A percentile compares a stretch with the other conserved stretches of the same genome.
Conservation (phyloP, 2,113 vertebrate genomes). For the Vireo altiloquus region DNA sequence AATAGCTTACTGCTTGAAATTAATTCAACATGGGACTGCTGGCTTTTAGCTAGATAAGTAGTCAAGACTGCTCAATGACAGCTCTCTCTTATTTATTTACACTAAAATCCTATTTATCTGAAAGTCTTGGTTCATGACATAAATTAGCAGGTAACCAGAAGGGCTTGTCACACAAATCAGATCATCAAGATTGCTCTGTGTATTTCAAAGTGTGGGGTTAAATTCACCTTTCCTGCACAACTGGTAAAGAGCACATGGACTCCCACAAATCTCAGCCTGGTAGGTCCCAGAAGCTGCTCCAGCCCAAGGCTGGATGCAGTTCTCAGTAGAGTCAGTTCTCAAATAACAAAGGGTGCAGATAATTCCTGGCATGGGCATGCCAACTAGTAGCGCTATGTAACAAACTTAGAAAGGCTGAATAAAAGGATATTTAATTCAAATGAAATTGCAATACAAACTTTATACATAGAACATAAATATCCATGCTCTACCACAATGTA, state of each 20-base stretch:
- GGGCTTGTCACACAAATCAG: neutral
- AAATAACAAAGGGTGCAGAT: neutral
- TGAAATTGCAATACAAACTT: neutral
- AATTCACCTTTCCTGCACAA: neutral
- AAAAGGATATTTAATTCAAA: neutral
- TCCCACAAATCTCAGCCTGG: neutral
- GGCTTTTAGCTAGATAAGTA: neutral
- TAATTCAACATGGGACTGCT: neutral
- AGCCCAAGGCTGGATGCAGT: neutral
- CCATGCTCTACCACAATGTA: neutral
- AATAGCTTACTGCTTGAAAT: slow-evolving; percentile 13
- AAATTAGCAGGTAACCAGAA: neutral
- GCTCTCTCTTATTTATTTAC: slow-evolving; percentile 15
- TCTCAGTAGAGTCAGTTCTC: neutral
- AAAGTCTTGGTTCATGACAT: neutral
- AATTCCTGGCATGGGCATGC: neutral
- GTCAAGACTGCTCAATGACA: neutral
- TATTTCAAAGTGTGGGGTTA: neutral
- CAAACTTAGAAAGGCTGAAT: neutral
- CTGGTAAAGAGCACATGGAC: fast-evolving
- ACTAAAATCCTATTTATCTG: neutral
- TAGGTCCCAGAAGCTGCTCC: neutral
- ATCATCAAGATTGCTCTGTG: neutral
- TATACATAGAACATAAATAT: neutral
- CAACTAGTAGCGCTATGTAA: neutral